A percentile compares a stretch with the other conserved stretches of the same genome.
Evolutionary conservation across 2,888 invertebrate species (phyloP).

Genomic region (Drosophila nr. perissopoda): DNA sequence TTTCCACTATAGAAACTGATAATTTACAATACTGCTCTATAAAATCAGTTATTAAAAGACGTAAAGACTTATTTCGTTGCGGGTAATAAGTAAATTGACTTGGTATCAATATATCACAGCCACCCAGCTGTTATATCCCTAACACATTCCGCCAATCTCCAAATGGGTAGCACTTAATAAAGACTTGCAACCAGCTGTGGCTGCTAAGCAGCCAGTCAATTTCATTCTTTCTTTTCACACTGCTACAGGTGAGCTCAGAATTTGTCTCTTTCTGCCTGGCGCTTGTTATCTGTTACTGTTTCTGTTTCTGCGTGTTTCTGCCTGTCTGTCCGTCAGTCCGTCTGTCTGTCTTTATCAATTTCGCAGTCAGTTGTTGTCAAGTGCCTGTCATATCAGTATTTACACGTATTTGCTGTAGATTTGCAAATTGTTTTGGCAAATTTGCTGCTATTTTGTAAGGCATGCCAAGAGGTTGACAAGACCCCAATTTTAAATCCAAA

Average conservation of each 20-base stretch:
- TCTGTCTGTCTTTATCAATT: slow-evolving; percentile 49
- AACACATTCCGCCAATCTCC: slow-evolving; percentile 4
- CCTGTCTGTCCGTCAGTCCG: not conserved
- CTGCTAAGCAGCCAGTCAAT: slow-evolving; percentile 40
- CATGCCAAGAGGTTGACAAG: slow-evolving; percentile 56
- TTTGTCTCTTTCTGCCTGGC: not conserved
- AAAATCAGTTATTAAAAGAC: not conserved
- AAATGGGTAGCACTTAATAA: slow-evolving; percentile 44
- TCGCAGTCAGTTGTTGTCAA: slow-evolving; percentile 55
- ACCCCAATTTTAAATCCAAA: slow-evolving; percentile 40
- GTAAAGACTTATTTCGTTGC: not conserved
- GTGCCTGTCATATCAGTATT: slow-evolving; percentile 81
- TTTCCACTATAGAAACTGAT: not conserved
- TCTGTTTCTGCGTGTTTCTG: not conserved
- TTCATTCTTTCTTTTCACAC: slow-evolving; percentile 2
- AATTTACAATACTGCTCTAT: not conserved
- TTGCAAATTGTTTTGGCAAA: slow-evolving; percentile 83
- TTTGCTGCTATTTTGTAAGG: slow-evolving; percentile 76
- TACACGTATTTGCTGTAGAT: slow-evolving; percentile 77
- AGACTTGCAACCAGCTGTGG: slow-evolving; percentile 50
- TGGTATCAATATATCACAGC: not conserved
- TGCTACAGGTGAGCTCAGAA: slow-evolving; percentile 60
- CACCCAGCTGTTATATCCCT: not conserved
- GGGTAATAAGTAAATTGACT: not conserved
- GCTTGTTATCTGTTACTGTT: not conserved